Evolutionary conservation across 2,797 vertebrate species (phyloP).

Genomic region (Lutjanus argentimaculatus): DNA sequence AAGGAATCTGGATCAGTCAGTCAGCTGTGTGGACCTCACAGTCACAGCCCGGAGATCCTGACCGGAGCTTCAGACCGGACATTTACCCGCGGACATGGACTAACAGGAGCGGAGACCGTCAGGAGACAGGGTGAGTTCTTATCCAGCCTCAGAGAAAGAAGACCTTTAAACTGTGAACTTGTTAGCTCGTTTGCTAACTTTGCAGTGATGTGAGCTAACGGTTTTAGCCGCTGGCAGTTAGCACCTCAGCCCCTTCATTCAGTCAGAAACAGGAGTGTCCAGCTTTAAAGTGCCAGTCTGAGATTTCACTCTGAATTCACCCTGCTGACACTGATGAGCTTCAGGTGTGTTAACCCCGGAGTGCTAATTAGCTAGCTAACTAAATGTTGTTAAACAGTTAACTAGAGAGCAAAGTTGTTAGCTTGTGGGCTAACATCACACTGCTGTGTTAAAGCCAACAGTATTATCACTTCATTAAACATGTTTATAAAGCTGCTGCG

Average conservation of each 20-base stretch:
- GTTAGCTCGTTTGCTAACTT: slow-evolving; percentile 55
- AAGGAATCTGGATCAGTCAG: slow-evolving; percentile 27
- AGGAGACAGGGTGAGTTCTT: slow-evolving; percentile 58
- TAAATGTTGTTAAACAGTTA: no score
- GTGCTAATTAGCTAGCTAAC: background rate
- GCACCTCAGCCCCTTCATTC: background rate
- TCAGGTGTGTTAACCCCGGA: no score
- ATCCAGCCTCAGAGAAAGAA: no score
- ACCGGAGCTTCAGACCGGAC: background rate
- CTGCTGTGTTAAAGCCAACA: no score
- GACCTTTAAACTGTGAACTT: slow-evolving; percentile 7
- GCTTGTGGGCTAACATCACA: background rate
- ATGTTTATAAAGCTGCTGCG: background rate
- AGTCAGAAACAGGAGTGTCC: background rate
- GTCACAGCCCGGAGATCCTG: background rate
- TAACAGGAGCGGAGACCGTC: background rate
- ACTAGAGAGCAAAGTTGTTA: background rate
- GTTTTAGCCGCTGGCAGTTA: slow-evolving; percentile 21
- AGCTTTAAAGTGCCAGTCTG: no score
- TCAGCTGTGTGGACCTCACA: background rate
- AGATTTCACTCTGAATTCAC: background rate
- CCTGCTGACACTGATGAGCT: accelerated
- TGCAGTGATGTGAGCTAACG: slow-evolving; percentile 15
- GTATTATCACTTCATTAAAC: background rate
- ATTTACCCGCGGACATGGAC: slow-evolving; percentile 23